Evolutionary conservation across 1,140 invertebrate genomes (phyloP), one percentile per base, ranked within the genome.

Genomic region (Apis laboriosa): DNA sequence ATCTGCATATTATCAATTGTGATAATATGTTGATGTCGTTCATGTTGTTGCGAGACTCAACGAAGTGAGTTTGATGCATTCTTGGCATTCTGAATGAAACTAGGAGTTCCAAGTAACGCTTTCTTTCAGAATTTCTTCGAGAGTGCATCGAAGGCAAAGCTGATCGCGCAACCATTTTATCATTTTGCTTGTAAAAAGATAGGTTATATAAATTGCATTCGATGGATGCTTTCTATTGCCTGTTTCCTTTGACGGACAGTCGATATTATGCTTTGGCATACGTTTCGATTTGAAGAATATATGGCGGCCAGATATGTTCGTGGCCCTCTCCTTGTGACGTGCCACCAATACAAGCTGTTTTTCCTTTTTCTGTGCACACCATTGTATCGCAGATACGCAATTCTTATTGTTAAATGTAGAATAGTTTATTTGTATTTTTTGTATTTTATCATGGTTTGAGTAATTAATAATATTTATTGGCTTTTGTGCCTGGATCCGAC

Each of bases 121-220:
- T 72, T 61, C 56, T 63, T 53, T 4, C 67, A 28, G 9, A 49
- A 12, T 71, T 61, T 79, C 28, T 34, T 43, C 2, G 34, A 34
- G 34, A 34, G 8, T 51, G n/a, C 9, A 60, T 80, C 43, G 7
- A 24, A 53, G 34, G 53, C n/a, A 63, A 55, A 72, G 56, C 68
- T 12, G 77, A 79, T 79, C 55, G 55, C 56, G 9, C 11, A 53
- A 55, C 11, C 49, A 19, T 72, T 79, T 79, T 63, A 68, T 63
- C 56, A 72, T 72, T 72, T 80, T 63, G 2, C 34, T 9, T 55
- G 68, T 9, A 28, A 7, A 5, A 7, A 43, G 9, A 8, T 12
- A 19, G 68, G 34, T 72, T 72, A 80, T 28, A 63, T 79, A 71
- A 79, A 79, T 72, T 63, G 55, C 55, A 72, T 68, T 15, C 13